phyloP scores from a whole-genome alignment of 2,888 invertebrate species.

The Mythimna ferrago region DNA sequence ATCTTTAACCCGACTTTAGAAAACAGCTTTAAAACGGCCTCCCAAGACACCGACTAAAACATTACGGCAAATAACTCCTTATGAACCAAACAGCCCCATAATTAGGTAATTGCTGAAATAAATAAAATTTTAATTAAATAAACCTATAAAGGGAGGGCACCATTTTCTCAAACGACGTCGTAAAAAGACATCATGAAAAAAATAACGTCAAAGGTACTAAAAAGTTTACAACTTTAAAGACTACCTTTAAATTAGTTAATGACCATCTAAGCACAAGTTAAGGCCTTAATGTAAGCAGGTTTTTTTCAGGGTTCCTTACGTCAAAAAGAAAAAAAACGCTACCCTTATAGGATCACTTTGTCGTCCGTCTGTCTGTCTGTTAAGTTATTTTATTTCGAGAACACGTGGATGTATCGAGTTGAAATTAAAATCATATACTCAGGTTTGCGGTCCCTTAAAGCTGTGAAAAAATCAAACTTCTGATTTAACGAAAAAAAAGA shows the following conservation, averaged over 20 bases:
- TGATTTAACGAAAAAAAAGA: too few relatives aligned
- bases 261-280: conserved; percentile 48
- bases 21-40: too few relatives aligned
- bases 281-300: conserved; percentile 29
- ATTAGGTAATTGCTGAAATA: conserved; percentile 42
- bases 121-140: conserved; percentile 50
- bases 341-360: too few relatives aligned
- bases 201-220: conserved; percentile 56
- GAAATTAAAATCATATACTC: too few relatives aligned
- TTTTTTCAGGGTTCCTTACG: neutral
- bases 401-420: too few relatives aligned
- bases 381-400: too few relatives aligned
- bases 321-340: too few relatives aligned
- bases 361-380: too few relatives aligned
- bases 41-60: conserved; percentile 1
- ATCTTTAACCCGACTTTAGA: neutral
- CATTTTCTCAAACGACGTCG: conserved; percentile 52
- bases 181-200: conserved; percentile 58
- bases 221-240: conserved; percentile 58
- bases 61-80: conserved; percentile 6
- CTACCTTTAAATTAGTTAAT: conserved; percentile 61
- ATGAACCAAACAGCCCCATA: conserved; percentile 16
- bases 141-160: conserved; percentile 35
- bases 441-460: too few relatives aligned
- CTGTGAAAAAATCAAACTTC: too few relatives aligned